Evolutionary conservation across 2,797 vertebrate species (phyloP).

Genomic region (Salarias fasciatus): DNA sequence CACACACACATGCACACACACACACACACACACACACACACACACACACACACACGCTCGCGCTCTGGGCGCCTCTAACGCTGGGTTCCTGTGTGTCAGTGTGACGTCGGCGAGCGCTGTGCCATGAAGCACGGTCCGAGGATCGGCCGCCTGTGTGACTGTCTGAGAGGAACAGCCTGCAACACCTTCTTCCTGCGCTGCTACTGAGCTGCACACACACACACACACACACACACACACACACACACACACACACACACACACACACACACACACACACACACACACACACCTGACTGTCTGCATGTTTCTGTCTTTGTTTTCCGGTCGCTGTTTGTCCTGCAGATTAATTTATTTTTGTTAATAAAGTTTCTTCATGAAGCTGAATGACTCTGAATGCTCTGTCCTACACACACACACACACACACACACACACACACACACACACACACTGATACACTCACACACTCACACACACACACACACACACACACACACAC

Average conservation of each 20-base stretch:
- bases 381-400: conserved; percentile 8
- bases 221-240: conserved; percentile 1
- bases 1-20: no score
- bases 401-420: no score
- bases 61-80: no score
- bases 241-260: conserved; percentile 11
- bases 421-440: no score
- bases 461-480: no score
- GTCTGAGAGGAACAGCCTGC: conserved; percentile 85
- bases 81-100: conserved; percentile 74
- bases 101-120: conserved; percentile 85
- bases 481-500: no score
- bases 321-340: conserved; percentile 1
- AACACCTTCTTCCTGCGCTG: conserved; percentile 88
- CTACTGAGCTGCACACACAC: conserved; percentile 73
- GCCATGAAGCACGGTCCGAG: conserved; percentile 87
- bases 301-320: no score
- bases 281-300: conserved; percentile 11
- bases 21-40: no score
- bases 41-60: no score
- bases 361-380: conserved; percentile 67
- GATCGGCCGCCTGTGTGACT: conserved; percentile 87
- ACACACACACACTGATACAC: no score
- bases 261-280: conserved; percentile 11
- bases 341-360: conserved; percentile 63